These are phyloP conservation scores for Conus ventricosus DNA, from an alignment of 1,140 invertebrate genomes.

Conservation along the genomic window DNA sequence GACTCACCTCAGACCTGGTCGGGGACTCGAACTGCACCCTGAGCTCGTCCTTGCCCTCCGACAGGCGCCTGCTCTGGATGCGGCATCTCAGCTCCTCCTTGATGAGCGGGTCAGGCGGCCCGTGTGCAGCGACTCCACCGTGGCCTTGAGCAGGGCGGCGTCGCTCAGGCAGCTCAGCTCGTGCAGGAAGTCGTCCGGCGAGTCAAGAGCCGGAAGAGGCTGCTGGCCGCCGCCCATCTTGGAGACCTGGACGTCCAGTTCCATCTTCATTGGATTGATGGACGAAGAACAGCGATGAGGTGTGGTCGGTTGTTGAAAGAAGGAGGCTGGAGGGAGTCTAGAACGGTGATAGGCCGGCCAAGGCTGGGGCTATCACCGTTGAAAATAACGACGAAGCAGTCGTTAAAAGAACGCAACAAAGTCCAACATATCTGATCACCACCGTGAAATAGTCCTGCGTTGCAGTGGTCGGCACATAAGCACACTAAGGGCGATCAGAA, in stretches of 20 bases:
- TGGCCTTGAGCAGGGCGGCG: conserved; percentile 44
- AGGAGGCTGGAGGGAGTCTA: background rate
- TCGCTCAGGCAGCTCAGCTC: conserved; percentile 35
- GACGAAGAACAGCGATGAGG: background rate
- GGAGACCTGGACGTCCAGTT: conserved; percentile 26
- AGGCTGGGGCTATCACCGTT: background rate
- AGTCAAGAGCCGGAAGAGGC: conserved; percentile 15
- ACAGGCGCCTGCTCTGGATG: conserved; percentile 53
- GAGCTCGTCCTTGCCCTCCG: conserved; percentile 57
- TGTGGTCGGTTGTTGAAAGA: conserved; percentile 6
- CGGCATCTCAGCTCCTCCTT: conserved; percentile 54
- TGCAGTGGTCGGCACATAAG: background rate
- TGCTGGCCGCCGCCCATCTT: conserved; percentile 1
- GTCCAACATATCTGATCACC: background rate
- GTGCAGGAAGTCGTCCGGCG: conserved; percentile 37
- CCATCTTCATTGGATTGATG: conserved; percentile 22
- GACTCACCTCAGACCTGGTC: conserved; percentile 44
- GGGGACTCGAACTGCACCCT: conserved; percentile 50
- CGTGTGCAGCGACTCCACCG: conserved; percentile 43
- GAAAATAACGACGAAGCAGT: background rate
- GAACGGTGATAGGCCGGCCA: background rate
- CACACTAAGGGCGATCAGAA: background rate
- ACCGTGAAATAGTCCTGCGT: background rate
- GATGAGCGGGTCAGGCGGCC: conserved; percentile 53
- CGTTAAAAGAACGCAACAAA: background rate